A percentile compares a stretch with the other conserved stretches of the same genome.
phyloP scores from a whole-genome alignment of 92 coral and sea anemone species.

The Plumapathes pennacea region DNA sequence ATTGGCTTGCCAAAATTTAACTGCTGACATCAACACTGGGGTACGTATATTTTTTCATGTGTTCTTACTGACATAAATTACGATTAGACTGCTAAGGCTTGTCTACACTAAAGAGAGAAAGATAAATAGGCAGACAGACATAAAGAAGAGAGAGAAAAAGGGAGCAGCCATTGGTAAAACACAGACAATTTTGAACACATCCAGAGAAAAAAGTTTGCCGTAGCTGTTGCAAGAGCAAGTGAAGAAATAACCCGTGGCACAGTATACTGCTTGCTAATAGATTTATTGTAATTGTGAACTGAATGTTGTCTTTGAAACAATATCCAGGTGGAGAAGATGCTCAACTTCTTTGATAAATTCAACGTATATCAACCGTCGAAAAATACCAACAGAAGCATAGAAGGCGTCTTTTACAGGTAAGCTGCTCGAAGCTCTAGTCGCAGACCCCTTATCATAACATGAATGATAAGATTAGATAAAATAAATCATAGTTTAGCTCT shows the following conservation, averaged over 20 bases:
- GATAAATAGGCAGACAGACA: background rate
- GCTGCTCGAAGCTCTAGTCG: background rate
- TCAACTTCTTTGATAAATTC: background rate
- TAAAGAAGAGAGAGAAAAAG: background rate
- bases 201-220: too few species aligned
- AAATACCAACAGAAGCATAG: constrained; percentile 5
- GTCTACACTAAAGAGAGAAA: background rate
- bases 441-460: background rate
- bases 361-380: background rate
- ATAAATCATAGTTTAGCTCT: background rate
- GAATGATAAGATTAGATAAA: background rate
- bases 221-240: too few species aligned
- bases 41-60: constrained; percentile 34
- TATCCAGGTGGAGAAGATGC: constrained; percentile 18
- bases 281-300: too few species aligned
- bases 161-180: background rate
- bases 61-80: background rate
- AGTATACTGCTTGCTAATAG: too few species aligned
- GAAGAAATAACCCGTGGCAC: too few species aligned
- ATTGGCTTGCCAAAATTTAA: constrained; percentile 24
- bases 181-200: background rate
- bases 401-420: constrained; percentile 42
- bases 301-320: background rate
- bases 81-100: background rate
- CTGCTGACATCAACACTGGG: constrained; percentile 35